These are phyloP conservation scores for Thymallus thymallus DNA, from an alignment of 2,113 vertebrate species.

Conservation along the genomic window DNA sequence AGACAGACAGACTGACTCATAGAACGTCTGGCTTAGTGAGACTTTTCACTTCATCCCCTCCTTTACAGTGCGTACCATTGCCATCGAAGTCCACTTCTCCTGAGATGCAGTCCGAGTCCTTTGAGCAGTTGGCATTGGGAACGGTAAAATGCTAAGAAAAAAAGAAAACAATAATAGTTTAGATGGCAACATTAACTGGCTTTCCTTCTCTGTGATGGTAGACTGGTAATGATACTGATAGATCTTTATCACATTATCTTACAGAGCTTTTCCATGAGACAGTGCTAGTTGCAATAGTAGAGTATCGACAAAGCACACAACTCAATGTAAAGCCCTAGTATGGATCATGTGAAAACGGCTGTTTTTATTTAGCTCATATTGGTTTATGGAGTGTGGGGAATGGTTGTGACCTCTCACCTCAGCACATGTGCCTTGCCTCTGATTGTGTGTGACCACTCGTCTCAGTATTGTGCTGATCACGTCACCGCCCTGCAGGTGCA, in stretches of 20 bases:
- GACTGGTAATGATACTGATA: background rate
- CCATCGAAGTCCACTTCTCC: constrained; percentile 77
- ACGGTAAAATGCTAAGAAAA: constrained; percentile 71
- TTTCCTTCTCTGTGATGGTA: background rate
- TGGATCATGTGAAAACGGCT: background rate
- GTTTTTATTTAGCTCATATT: background rate
- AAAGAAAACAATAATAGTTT: background rate
- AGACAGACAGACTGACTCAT: background rate
- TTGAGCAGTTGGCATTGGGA: constrained; percentile 71
- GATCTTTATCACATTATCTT: constrained; percentile 5
- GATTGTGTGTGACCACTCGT: constrained; percentile 78
- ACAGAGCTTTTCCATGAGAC: background rate
- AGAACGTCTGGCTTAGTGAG: background rate
- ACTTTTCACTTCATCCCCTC: too few relatives aligned
- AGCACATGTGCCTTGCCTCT: constrained; percentile 79
- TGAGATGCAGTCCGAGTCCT: constrained; percentile 72
- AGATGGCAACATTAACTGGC: background rate
- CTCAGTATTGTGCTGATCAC: constrained; percentile 84
- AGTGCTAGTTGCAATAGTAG: background rate
- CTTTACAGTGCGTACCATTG: constrained; percentile 68
- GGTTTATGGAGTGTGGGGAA: background rate
- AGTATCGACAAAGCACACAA: background rate
- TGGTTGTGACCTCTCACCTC: constrained; percentile 75
- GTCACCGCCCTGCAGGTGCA: constrained; percentile 79
- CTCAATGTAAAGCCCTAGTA: background rate